Evolutionary conservation across 2,888 invertebrate genomes (phyloP).

Genomic region (Ophion ellenae): DNA sequence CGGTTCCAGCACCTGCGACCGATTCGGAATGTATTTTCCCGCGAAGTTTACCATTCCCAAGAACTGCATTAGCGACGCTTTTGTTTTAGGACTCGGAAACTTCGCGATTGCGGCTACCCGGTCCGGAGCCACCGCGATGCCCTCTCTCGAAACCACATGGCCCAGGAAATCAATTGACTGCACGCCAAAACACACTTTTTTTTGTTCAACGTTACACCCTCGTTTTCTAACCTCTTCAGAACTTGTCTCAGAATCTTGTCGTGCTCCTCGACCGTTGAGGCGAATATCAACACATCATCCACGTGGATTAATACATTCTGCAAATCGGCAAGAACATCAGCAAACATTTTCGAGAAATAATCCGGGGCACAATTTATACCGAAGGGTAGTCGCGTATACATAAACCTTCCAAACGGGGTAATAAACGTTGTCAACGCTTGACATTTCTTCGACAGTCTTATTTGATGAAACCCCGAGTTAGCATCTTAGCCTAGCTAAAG

Average conservation of each 20-base stretch:
- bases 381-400: conserved; percentile 37
- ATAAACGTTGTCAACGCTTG: conserved; percentile 67
- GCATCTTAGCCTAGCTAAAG: conserved; percentile 69
- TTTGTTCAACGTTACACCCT: conserved; percentile 71
- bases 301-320: conserved; percentile 68
- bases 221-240: conserved; percentile 54
- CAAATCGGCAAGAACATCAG: conserved; percentile 14
- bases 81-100: conserved; percentile 63
- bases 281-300: conserved; percentile 71
- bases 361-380: conserved; percentile 57
- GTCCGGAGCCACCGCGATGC: conserved; percentile 59
- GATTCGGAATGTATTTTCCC: conserved; percentile 65
- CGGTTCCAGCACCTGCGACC: conserved; percentile 66
- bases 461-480: conserved; percentile 65
- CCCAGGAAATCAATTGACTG: conserved; percentile 69
- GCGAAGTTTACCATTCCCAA: conserved; percentile 64
- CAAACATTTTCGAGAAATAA: conserved; percentile 40
- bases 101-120: conserved; percentile 57
- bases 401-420: conserved; percentile 66
- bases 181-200: conserved; percentile 72
- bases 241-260: conserved; percentile 64
- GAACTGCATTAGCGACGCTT: conserved; percentile 57
- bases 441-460: conserved; percentile 60
- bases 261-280: conserved; percentile 66
- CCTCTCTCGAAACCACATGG: conserved; percentile 64